Evolutionary conservation across 2,888 invertebrate species (phyloP), one percentile per base, ranked within the genome.

Genomic region (Rotaria sp.): DNA sequence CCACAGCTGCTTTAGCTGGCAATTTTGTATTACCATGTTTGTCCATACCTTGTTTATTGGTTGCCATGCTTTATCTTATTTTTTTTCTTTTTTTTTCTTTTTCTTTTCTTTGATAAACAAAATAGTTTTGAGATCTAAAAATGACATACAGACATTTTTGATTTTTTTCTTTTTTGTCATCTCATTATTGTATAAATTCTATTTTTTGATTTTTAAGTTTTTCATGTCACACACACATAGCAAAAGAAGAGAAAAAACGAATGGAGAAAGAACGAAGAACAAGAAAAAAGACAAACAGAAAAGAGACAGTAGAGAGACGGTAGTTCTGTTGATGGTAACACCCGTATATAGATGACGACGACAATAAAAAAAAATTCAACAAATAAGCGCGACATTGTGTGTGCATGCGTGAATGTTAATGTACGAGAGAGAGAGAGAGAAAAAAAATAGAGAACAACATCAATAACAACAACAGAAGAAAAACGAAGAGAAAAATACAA

Each of bases 361-460:
- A 21, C 5, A 59, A 59, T 50, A 59, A 21, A 8, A 67, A 67
- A 24, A 55, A 15, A 35, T 35, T 67, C 67, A 30, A 35, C 67
- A 67, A 67, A 67, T 35, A 67, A 67, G 35, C 35, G 21, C 67
- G 67, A 67, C 67, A 35, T 67, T 21, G 35, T 67, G 35, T 38
- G 67, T 67, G 35, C 67, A 35, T 67, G 67, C 18, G 35, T 67
- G 35, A 67, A 67, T 67, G 30, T 35, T 67, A 67, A 67, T 30
- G 21, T 35, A 67, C 35, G 35, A 67, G 30, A 67, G 57, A 59
- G n/a, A n/a, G n/a, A n/a, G n/a, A n/a, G n/a, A n/a, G n/a, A n/a
- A n/a, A 67, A 67, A 67, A 67, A 67, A 67, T 67, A 67, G 67
- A 38, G 67, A 67, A 67, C 67, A 67, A 67, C 67, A 67, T 67